These are phyloP conservation scores for Myotis brandtii DNA, from an alignment of 2,113 vertebrate species.

Conservation along the genomic window DNA sequence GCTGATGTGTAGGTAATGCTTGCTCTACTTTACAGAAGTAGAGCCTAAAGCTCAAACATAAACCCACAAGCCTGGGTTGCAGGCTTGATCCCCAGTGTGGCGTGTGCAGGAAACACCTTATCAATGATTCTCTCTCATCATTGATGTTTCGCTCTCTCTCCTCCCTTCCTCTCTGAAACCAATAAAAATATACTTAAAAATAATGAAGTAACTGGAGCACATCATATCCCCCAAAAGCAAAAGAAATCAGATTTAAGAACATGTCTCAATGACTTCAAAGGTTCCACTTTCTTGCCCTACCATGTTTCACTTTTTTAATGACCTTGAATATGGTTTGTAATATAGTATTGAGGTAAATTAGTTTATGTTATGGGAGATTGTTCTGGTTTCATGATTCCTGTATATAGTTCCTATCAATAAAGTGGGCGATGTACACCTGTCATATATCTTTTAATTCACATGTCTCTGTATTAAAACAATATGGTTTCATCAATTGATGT, in stretches of 20 bases:
- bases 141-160: too few species aligned
- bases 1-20: neutral
- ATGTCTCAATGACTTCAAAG: neutral
- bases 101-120: too few species aligned
- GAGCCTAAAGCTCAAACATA: neutral
- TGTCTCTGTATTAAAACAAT: neutral
- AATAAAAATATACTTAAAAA: too few species aligned
- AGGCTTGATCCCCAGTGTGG: too few species aligned
- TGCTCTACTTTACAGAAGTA: neutral
- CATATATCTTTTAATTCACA: neutral
- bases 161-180: too few species aligned
- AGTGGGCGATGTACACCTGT: neutral
- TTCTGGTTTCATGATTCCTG: neutral
- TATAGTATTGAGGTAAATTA: neutral
- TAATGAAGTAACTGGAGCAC: too few species aligned
- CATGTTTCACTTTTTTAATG: neutral
- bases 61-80: neutral
- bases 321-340: neutral
- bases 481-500: neutral
- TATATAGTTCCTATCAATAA: conserved; percentile 10
- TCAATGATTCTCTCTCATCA: too few species aligned
- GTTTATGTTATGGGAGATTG: neutral
- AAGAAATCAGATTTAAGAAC: neutral
- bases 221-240: neutral
- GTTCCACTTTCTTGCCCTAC: neutral